Evolutionary conservation across 2,113 vertebrate genomes (phyloP).

Genomic region (Phyllostomus discolor): DNA sequence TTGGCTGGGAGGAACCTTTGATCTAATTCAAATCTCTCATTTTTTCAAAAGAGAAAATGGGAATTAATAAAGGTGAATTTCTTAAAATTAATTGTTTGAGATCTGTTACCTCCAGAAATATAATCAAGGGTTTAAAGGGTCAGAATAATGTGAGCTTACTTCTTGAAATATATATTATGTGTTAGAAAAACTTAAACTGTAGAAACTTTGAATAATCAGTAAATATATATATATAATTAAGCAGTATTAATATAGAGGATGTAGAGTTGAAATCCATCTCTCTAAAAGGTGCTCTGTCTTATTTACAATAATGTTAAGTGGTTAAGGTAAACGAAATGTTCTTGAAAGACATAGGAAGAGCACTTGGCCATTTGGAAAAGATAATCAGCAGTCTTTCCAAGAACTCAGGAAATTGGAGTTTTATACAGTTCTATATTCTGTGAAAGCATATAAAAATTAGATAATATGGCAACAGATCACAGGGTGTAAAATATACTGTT

Average conservation of each 20-base stretch:
- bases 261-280: background rate
- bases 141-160: background rate
- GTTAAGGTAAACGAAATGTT: background rate
- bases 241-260: background rate
- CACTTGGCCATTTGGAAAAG: background rate
- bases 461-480: background rate
- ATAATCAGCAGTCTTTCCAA: background rate
- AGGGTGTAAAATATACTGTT: background rate
- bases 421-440: background rate
- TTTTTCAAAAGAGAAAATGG: constrained; percentile 7
- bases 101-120: background rate
- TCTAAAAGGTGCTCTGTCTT: background rate
- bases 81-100: constrained; percentile 27
- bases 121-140: background rate
- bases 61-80: background rate
- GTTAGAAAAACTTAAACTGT: background rate
- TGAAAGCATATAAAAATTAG: background rate
- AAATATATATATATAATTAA: background rate
- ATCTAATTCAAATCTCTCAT: background rate
- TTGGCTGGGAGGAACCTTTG: background rate
- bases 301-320: background rate
- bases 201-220: background rate
- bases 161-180: background rate
- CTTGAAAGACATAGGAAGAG: background rate
- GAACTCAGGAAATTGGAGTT: background rate